Evolutionary conservation across 2,797 vertebrate species (phyloP), one percentile per base, ranked within the genome.

Genomic region (Oreonectes daqikongensis): DNA sequence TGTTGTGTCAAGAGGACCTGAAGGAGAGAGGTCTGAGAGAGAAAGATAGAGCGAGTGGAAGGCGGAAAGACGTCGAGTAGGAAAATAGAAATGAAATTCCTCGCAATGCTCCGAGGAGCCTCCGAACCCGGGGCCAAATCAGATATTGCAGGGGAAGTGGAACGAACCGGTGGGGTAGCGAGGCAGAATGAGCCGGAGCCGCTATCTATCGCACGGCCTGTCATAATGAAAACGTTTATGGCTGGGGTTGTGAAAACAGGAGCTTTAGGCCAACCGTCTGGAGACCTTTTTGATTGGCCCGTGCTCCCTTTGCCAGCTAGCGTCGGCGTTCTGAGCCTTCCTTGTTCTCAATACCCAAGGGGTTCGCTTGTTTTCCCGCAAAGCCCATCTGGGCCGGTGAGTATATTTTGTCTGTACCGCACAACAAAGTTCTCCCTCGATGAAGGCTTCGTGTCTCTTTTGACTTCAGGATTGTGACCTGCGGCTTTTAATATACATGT

Each of bases 151-250:
- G 82, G 75, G 75, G 79, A 83, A 84, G 80, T 61, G 78, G 80
- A 86, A 77, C 1, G 46, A 55, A 17, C 48, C 28, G 50, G 10
- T 9, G 57, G 26, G 42, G 14, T 42, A 32, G 55, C 5, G 28
- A 77, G 57, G 59, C 68, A 66, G 74, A 75, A 42, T 79, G 81
- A 87, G 76, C 85, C 72, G 82, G 86, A 82, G 80, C 86, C 77
- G 82, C 87, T 84, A 82, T 86, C 83, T 86, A 72, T 20, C 68
- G 72, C 68, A 48, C 55, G 44, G 84, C 82, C 85, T 83, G 82
- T 87, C 81, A 68, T 86, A 88, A 90, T 91, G 87, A 89, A 59
- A 88, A 84, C 84, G 78, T 72, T 86, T 85, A 83, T 50, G 64
- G 77, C 63, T 63, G 74, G 68, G 63, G 74, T 75, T 86, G 82